Conservation (phyloP, 2,888 invertebrate genomes). For the Cyaniris semiargus region DNA sequence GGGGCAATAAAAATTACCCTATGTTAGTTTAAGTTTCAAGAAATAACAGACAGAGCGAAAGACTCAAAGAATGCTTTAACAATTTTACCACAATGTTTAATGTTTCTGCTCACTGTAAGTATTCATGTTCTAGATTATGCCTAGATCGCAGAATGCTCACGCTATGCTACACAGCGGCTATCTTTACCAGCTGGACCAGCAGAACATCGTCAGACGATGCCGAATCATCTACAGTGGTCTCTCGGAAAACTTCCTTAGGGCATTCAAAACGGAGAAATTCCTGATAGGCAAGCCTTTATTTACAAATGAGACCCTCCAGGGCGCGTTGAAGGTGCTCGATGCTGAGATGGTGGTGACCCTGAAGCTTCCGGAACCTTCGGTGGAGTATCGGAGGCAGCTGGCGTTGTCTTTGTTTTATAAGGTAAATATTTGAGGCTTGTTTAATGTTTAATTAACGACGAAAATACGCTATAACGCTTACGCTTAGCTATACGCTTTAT, state of each 20-base stretch:
- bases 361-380: constrained; percentile 76
- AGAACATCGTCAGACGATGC: constrained; percentile 61
- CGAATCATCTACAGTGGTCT: constrained; percentile 80
- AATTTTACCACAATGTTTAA: background rate
- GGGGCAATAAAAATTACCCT: no score
- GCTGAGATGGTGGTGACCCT: constrained; percentile 52
- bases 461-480: no score
- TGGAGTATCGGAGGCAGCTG: constrained; percentile 78
- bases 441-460: no score
- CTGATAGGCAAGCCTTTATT: constrained; percentile 60
- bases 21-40: no score
- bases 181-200: constrained; percentile 60
- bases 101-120: background rate
- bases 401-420: constrained; percentile 83
- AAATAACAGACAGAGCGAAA: no score
- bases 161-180: constrained; percentile 88
- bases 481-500: no score
- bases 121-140: constrained; percentile 82
- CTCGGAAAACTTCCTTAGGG: constrained; percentile 58
- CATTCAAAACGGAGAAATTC: constrained; percentile 69
- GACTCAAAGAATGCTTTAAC: background rate
- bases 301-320: constrained; percentile 65
- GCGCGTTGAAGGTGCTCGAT: constrained; percentile 50
- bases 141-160: constrained; percentile 85
- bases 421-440: constrained; percentile 51